phyloP scores from a whole-genome alignment of 2,888 invertebrate genomes.

The Lasioglossum figueresi region DNA sequence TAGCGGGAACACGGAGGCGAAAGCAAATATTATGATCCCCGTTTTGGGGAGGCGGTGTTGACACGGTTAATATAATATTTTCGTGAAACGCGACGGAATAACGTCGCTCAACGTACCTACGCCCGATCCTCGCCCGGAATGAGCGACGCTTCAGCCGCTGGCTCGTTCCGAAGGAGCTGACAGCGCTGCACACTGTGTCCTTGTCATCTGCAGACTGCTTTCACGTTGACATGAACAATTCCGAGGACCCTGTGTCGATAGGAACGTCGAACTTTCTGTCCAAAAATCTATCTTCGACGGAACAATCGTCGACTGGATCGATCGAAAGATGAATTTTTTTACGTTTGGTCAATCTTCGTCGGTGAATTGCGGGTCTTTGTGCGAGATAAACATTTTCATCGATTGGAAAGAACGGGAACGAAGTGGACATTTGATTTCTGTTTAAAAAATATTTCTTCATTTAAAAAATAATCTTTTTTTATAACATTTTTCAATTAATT shows the following conservation, averaged over 20 bases:
- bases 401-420: too few relatives aligned
- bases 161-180: not conserved
- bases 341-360: not conserved
- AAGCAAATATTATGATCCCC: slow-evolving; percentile 1
- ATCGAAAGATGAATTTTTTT: not conserved
- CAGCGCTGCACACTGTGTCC: not conserved
- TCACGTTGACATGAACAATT: not conserved
- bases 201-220: slow-evolving; percentile 15
- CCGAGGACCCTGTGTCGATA: not conserved
- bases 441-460: too few relatives aligned
- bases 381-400: too few relatives aligned
- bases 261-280: too few relatives aligned
- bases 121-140: not conserved
- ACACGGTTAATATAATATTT: slow-evolving; percentile 18
- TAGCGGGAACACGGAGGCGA: not conserved
- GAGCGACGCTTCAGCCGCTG: slow-evolving; percentile 4
- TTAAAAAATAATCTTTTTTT: too few relatives aligned
- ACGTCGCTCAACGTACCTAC: not conserved
- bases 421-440: too few relatives aligned
- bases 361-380: too few relatives aligned
- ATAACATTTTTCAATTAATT: too few relatives aligned
- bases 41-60: not conserved
- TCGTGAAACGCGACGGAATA: not conserved
- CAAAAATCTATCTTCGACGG: not conserved
- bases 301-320: not conserved